Percentiles rank a stretch among this genome's conserved stretches.
Evolutionary conservation across 1,140 invertebrate genomes (phyloP).

Genomic region (Rhysida immarginata): DNA sequence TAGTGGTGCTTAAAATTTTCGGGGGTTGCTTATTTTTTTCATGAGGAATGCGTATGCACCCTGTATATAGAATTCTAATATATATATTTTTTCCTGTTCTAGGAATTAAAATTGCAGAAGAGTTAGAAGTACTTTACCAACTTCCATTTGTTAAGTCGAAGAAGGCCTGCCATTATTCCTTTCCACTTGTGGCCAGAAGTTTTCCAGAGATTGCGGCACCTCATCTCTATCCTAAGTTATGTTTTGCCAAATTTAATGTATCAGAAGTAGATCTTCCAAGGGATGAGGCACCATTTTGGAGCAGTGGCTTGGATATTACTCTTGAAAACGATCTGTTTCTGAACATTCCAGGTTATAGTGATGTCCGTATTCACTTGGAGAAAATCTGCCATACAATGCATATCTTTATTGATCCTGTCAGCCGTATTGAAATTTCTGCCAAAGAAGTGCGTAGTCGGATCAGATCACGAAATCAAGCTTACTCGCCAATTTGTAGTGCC

Average conservation of each 20-base stretch:
- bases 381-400: constrained; percentile 37
- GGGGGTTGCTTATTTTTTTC: too few relatives aligned
- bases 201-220: constrained; percentile 18
- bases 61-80: too few relatives aligned
- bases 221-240: constrained; percentile 14
- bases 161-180: constrained; percentile 26
- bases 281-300: constrained; percentile 26
- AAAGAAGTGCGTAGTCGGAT: constrained; percentile 48
- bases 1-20: too few relatives aligned
- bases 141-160: constrained; percentile 24
- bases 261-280: not conserved
- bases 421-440: constrained; percentile 48
- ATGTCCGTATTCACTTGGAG: constrained; percentile 51
- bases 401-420: constrained; percentile 45
- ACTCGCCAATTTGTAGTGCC: too few relatives aligned
- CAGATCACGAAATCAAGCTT: constrained; percentile 16
- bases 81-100: not conserved
- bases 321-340: constrained; percentile 44
- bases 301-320: constrained; percentile 26
- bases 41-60: too few relatives aligned
- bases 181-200: constrained; percentile 17
- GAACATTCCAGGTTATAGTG: constrained; percentile 43
- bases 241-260: constrained; percentile 16
- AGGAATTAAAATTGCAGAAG: constrained; percentile 24
- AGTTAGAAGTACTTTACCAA: constrained; percentile 22